phyloP scores from a whole-genome alignment of 2,888 invertebrate genomes.

The Choristoneura rosaceana region DNA sequence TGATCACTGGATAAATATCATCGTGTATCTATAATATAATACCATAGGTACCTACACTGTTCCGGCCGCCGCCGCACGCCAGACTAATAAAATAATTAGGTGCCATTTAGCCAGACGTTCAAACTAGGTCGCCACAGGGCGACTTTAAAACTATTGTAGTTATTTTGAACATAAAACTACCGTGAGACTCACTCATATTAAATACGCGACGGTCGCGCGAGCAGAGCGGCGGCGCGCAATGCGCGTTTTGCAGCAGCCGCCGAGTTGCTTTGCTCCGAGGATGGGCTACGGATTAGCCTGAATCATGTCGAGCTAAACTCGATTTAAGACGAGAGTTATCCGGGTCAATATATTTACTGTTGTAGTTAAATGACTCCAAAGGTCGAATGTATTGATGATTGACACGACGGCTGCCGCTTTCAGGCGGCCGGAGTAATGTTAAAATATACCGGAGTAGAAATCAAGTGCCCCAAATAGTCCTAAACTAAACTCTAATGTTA shows the following conservation, averaged over 20 bases:
- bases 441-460: background rate
- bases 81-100: background rate
- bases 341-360: too few relatives aligned
- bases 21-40: background rate
- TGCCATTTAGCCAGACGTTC: background rate
- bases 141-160: background rate
- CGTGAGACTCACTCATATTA: too few relatives aligned
- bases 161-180: too few relatives aligned
- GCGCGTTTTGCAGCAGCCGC: too few relatives aligned
- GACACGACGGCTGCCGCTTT: background rate
- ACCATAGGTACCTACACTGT: background rate
- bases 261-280: too few relatives aligned
- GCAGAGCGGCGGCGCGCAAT: too few relatives aligned
- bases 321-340: too few relatives aligned
- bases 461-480: background rate
- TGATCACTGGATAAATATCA: too few relatives aligned
- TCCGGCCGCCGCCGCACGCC: background rate
- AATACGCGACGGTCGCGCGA: too few relatives aligned
- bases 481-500: conserved; percentile 7
- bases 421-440: conserved; percentile 2
- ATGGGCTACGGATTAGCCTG: too few relatives aligned
- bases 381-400: background rate
- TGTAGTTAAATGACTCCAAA: too few relatives aligned
- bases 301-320: too few relatives aligned
- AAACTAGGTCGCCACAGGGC: background rate